Percentiles rank a stretch among this genome's conserved stretches.
Conservation (phyloP, 2,797 vertebrate species). For the Sebastes minor region DNA sequence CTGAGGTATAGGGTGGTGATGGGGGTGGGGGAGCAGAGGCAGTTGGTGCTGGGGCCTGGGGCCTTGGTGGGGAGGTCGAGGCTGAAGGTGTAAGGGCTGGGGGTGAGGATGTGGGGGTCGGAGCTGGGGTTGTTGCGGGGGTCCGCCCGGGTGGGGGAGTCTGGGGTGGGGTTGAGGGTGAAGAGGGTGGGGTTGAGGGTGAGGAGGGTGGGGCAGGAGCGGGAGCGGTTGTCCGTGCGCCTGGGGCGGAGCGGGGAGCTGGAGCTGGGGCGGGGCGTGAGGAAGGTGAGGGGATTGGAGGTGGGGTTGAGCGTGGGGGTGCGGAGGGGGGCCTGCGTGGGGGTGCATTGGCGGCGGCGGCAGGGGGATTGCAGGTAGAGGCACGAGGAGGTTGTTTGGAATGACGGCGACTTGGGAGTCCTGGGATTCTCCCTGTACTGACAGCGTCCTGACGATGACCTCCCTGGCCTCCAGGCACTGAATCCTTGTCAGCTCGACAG, state of each 20-base stretch:
- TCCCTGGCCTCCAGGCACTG: slow-evolving; percentile 89
- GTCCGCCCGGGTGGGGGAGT: slow-evolving; percentile 55
- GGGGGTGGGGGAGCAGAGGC: slow-evolving; percentile 79
- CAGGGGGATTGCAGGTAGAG: slow-evolving; percentile 83
- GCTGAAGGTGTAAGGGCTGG: slow-evolving; percentile 71
- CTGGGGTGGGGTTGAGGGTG: slow-evolving; percentile 75
- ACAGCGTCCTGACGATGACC: slow-evolving; percentile 93
- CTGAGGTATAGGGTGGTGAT: slow-evolving; percentile 86
- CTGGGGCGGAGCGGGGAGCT: slow-evolving; percentile 52
- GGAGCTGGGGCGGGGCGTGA: slow-evolving; percentile 60
- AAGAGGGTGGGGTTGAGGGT: slow-evolving; percentile 73
- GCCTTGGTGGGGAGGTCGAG: slow-evolving; percentile 70
- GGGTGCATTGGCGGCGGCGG: slow-evolving; percentile 66
- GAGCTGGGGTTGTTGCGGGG: slow-evolving; percentile 61
- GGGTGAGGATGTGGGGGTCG: slow-evolving; percentile 65
- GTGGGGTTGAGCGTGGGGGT: slow-evolving; percentile 64
- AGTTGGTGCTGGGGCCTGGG: slow-evolving; percentile 83
- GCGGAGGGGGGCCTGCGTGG: slow-evolving; percentile 63
- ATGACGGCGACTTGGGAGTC: slow-evolving; percentile 89
- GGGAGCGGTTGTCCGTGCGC: slow-evolving; percentile 61
- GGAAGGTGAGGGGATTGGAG: slow-evolving; percentile 73
- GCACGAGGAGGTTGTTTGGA: slow-evolving; percentile 92
- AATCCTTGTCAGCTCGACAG: slow-evolving; percentile 88
- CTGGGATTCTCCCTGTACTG: slow-evolving; percentile 92
- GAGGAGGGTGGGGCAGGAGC: slow-evolving; percentile 65